A percentile compares a stretch with the other conserved stretches of the same genome.
Conservation (phyloP, 1,140 invertebrate genomes). For the Penaeus japonicus region DNA sequence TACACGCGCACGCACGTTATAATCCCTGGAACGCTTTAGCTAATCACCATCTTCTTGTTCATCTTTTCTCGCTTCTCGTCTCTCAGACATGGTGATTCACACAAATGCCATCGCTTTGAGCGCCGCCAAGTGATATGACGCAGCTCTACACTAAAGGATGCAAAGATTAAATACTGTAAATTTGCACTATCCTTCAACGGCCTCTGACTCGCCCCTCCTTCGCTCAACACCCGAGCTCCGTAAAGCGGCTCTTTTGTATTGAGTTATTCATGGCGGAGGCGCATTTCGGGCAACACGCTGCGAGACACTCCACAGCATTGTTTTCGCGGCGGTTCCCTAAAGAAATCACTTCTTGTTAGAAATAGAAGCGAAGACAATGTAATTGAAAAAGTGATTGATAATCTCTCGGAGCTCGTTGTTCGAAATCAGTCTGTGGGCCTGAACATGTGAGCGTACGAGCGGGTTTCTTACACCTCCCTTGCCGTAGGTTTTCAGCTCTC, state of each 20-base stretch:
- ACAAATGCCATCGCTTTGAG: no score
- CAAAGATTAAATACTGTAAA: no score
- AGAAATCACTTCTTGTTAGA: conserved; percentile 18
- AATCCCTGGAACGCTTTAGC: no score
- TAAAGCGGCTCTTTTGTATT: neutral
- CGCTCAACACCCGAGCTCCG: no score
- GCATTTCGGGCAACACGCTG: neutral
- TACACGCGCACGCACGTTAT: no score
- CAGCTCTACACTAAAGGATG: no score
- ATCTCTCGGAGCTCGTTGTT: neutral
- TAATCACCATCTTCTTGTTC: no score
- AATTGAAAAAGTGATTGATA: conserved; percentile 33
- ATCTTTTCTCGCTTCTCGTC: no score
- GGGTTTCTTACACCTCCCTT: neutral
- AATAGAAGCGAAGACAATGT: conserved; percentile 16
- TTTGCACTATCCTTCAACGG: no score
- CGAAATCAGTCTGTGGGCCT: neutral
- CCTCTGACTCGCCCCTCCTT: no score
- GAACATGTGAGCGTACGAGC: neutral
- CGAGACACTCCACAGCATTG: neutral
- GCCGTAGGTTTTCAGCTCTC: neutral
- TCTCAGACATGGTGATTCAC: no score
- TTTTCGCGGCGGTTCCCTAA: conserved; percentile 17
- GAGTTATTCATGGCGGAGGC: neutral
- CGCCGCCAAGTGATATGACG: no score